Evolutionary conservation across 1,140 invertebrate genomes (phyloP).

Genomic region (Augochlora pura): DNA sequence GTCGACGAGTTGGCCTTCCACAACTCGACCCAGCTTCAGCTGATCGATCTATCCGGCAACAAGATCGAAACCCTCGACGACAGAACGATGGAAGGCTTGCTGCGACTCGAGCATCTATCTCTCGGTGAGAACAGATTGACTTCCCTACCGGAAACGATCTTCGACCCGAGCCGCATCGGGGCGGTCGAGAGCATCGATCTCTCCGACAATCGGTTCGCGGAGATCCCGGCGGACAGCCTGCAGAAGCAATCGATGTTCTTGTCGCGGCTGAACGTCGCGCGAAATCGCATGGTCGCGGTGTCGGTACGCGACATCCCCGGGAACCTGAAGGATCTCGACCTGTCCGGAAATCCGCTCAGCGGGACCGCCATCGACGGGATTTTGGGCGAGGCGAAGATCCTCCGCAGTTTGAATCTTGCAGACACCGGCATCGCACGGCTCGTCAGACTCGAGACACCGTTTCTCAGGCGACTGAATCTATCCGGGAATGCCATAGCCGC

Average conservation of each 20-base stretch:
- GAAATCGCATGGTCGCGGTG: constrained; percentile 88
- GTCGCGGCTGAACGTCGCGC: constrained; percentile 88
- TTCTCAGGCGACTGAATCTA: constrained; percentile 90
- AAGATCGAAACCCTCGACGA: constrained; percentile 88
- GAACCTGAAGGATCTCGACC: constrained; percentile 92
- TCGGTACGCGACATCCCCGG: constrained; percentile 92
- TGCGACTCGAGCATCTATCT: constrained; percentile 87
- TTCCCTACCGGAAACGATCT: constrained; percentile 90
- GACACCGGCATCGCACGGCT: constrained; percentile 87
- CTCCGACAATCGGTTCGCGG: constrained; percentile 87
- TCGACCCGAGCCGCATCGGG: constrained; percentile 88
- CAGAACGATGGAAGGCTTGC: constrained; percentile 90
- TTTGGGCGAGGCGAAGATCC: constrained; percentile 93
- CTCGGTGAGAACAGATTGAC: constrained; percentile 87
- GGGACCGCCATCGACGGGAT: constrained; percentile 87
- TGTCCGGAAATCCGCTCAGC: constrained; percentile 92
- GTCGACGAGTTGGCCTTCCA: constrained; percentile 93
- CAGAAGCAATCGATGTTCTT: constrained; percentile 92
- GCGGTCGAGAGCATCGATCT: constrained; percentile 92
- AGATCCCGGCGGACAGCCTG: constrained; percentile 88
- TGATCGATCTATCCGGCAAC: constrained; percentile 88
- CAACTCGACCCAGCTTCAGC: constrained; percentile 91
- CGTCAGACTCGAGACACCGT: constrained; percentile 90
- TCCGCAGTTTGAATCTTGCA: constrained; percentile 89
- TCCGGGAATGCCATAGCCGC: constrained; percentile 88